Evolutionary conservation across 1,140 invertebrate species (phyloP), one percentile per base, ranked within the genome.

Genomic region (Popillia japonica): DNA sequence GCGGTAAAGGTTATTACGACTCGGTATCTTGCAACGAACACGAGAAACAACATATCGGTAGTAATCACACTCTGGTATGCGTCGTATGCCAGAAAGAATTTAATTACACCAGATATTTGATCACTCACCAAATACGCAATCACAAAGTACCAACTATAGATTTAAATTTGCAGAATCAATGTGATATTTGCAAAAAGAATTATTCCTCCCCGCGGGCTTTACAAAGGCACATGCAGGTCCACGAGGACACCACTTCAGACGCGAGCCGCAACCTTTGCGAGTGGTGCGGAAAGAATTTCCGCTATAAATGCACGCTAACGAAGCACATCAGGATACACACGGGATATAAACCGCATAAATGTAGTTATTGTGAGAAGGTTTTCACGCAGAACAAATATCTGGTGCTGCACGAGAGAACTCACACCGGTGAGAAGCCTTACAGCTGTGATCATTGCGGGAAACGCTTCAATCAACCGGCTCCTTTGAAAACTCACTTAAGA

Each of bases 341-440:
- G 4, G 23, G 23, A 1, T 6, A 64, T 10, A 64, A 64, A 20
- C 59, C 59, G 6, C 22, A 8, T 27, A 64, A 64, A 64, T 64
- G 59, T 17, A 27, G 59, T 22, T 40, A 55, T 7, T 79, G 79
- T 44, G 79, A 85, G 0, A 89, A 90, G 79, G 88, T 88, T 27
- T 91, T 92, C 84, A 88, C 89, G 0, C 89, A 89, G 79, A 88
- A 90, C n/a, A 89, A 89, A 78, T 90, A 90, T 78, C 83, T 92
- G 61, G 59, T 64, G 6, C 2, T 73, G 27, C 72, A 73, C 27
- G 72, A 73, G n/a, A 4, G 72, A 6, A 73, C 40, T 9, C 72
- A 73, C 14, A 73, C 23, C 7, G 40, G 40, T 1, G 72, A 73
- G 40, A 73, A 42, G 40, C 72, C 72, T 8, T 73, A 73, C n/a